Evolutionary conservation across 1,140 invertebrate species (phyloP), one percentile per base, ranked within the genome.

Genomic region (Myzus persicae): DNA sequence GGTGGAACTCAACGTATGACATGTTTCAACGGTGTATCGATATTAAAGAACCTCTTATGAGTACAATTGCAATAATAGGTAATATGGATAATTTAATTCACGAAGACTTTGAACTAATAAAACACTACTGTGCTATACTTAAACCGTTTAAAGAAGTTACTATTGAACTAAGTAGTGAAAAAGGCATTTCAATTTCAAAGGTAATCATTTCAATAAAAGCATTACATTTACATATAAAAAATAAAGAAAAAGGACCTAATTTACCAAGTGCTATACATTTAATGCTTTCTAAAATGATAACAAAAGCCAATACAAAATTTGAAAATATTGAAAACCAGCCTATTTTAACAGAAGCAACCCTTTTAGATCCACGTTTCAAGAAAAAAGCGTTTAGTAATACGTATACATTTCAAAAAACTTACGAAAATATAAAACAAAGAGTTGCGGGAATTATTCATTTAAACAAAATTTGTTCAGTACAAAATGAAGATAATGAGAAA

Each of bases 1-100:
- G 94, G 20, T 94, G 94, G 93, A 94, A 94, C 67, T 94, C 91
- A 22, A 94, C 93, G 40, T 92, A 51, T 40, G 91, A 94, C 31
- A 94, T 94, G 93, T 91, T 93, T 42, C 36, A 92, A 38, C 67
- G 93, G 42, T 85, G 85, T 76, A 51, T 93, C 24, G 90, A 93
- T 48, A 67, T 59, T 67, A 91, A 93, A 88, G 85, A 93, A 38
- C 76, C 93, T 31, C 20, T 94, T 67, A 89, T 93, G 24, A n/a
- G 42, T 36, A 90, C 93, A 67, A 46, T 76, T 67, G 92, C 59
- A 54, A 81, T 93, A 42, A 88, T 93, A 26, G 84, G 90, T 81
- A 87, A 89, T 48, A n/a, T 48, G 1, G 26, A 67, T 31, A 42
- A 85, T 88, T 51, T 93, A 67, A 2, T 51, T 9, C 38, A 46